phyloP scores from a whole-genome alignment of 2,113 vertebrate species.

The Spheniscus mendiculus region DNA sequence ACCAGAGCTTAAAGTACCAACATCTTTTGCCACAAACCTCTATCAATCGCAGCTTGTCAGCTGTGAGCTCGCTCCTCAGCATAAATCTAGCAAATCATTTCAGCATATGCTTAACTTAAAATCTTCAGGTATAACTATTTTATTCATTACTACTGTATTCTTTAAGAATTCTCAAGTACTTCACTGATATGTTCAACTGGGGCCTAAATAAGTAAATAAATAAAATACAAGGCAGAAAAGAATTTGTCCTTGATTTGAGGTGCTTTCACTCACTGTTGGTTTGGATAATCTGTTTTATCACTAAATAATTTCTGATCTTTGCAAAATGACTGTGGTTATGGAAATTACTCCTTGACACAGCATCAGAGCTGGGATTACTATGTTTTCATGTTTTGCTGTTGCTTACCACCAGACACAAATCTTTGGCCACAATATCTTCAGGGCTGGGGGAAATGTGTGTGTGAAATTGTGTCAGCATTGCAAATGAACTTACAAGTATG shows the following conservation, averaged over 20 bases:
- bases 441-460: background rate
- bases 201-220: background rate
- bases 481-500: background rate
- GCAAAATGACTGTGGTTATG: background rate
- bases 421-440: background rate
- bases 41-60: background rate
- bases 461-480: background rate
- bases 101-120: background rate
- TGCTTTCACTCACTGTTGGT: background rate
- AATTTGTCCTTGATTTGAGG: background rate
- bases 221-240: background rate
- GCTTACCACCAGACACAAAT: background rate
- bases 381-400: background rate
- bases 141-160: background rate
- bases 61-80: background rate
- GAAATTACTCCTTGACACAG: background rate
- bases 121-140: background rate
- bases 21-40: background rate
- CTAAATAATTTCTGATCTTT: background rate
- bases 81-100: background rate
- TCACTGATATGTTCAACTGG: background rate
- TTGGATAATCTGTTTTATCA: background rate
- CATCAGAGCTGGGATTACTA: background rate
- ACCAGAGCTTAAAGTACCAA: background rate
- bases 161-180: background rate